phyloP scores from a whole-genome alignment of 2,888 invertebrate species.

The Peribatodes rhomboidaria region DNA sequence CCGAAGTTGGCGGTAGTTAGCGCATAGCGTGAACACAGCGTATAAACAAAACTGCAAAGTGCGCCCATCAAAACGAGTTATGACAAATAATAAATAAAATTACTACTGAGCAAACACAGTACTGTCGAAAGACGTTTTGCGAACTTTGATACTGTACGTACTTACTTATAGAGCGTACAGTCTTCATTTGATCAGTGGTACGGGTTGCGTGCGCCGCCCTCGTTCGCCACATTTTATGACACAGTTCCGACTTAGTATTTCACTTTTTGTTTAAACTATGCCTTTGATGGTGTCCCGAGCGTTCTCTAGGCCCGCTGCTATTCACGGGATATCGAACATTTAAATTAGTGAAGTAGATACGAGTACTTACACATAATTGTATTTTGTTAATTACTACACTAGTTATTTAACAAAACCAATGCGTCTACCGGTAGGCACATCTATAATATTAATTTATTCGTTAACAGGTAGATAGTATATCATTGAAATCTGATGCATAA shows the following conservation, averaged over 20 bases:
- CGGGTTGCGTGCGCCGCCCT: conserved; percentile 72
- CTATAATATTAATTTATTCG: too few relatives aligned
- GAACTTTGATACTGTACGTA: conserved; percentile 48
- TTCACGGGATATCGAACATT: too few relatives aligned
- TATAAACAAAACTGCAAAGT: conserved; percentile 37
- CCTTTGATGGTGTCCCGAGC: conserved; percentile 52
- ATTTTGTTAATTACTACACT: too few relatives aligned
- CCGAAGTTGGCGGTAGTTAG: conserved; percentile 8
- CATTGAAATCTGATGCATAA: too few relatives aligned
- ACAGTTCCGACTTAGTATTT: conserved; percentile 79
- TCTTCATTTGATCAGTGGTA: conserved; percentile 60
- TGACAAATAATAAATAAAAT: conserved; percentile 37
- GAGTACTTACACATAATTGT: background rate
- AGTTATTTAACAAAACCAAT: too few relatives aligned
- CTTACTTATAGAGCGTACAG: conserved; percentile 64
- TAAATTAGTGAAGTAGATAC: too few relatives aligned
- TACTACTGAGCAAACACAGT: conserved; percentile 41
- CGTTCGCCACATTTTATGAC: conserved; percentile 82
- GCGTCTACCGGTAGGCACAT: too few relatives aligned
- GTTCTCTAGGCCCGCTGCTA: background rate
- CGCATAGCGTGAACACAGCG: conserved; percentile 38
- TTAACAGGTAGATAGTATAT: too few relatives aligned
- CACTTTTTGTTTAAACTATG: conserved; percentile 83
- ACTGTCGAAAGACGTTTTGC: conserved; percentile 50
- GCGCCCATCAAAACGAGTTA: conserved; percentile 33